Base-by-base conservation (phyloP, 2,888 invertebrate species). In the Cerceris rybyensis region DNA sequence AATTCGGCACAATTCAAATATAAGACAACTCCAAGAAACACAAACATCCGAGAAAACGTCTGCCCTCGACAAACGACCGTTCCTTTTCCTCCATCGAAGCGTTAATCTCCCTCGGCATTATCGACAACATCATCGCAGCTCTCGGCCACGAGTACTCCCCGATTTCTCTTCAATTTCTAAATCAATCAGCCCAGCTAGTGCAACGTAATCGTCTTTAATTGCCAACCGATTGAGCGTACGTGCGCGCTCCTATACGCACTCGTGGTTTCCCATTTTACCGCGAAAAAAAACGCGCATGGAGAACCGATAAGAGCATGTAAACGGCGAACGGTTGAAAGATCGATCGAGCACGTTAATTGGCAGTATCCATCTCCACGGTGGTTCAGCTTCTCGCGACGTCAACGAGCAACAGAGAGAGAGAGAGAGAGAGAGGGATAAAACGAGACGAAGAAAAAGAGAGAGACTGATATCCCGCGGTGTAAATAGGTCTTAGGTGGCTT, bases 341-440 rank as follows among this genome's bases (percentile, higher is more conserved):
- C 85, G 86, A 88, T 88, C 57, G 83, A 70, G 76, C 79, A 69
- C 78, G 85, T 88, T 88, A 88, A 88, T 88, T 88, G 89, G 83
- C 88, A 85, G 83, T 83, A 67, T 67, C 50, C 66, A 58, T 43
- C 43, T 54, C 52, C 49, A 63, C 28, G 73, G 70, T 49, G 57
- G 28, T 28, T 28, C 28, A 4, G 28, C 28, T 28, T 49, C 41
- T 59, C 14, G 68, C 70, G 55, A 70, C 70, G 85, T 84, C 83
- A 74, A 80, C 60, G 58, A 60, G 28, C 28, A 28, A 28, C 1
- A 4, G 28, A 28, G 28, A 28, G 28, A 28, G 2, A 28, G 2
- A 4, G 28, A 28, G 28, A 28, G 2, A 28, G 2, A 4, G 28
- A 28, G 28, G 4, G 28, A 28, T 28, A 28, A 28, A 28, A 4